These are phyloP conservation scores for Patiria pectinifera DNA, from an alignment of 53 echinoderm and acorn worm species.

Conservation along the genomic window DNA sequence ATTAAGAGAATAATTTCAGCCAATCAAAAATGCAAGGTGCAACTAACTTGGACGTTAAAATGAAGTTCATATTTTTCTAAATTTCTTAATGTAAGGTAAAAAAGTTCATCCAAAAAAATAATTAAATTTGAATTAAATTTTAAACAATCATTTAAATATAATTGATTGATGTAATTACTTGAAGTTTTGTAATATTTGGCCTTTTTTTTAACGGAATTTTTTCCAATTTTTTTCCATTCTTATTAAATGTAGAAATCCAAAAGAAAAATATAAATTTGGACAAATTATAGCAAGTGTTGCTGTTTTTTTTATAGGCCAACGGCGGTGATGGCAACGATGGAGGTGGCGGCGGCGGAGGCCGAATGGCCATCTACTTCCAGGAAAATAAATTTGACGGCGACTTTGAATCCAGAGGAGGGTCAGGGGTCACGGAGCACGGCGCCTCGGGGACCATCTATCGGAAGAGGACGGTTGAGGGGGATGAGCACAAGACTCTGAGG, in stretches of 20 bases:
- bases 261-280: neutral
- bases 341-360: slow-evolving; percentile 84
- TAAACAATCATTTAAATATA: neutral
- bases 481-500: slow-evolving; percentile 66
- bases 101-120: no score
- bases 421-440: slow-evolving; percentile 79
- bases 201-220: no score
- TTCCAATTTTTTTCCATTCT: no score
- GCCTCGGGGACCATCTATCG: slow-evolving; percentile 87
- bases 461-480: slow-evolving; percentile 66
- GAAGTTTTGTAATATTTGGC: neutral
- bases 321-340: slow-evolving; percentile 76
- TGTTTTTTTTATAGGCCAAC: slow-evolving; percentile 58
- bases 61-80: no score
- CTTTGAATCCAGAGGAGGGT: slow-evolving; percentile 77
- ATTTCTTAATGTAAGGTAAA: no score
- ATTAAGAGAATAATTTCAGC: no score
- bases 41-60: no score
- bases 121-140: no score
- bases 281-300: neutral
- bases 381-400: slow-evolving; percentile 68
- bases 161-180: neutral
- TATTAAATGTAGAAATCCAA: neutral
- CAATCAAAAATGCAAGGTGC: no score
- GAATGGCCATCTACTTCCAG: slow-evolving; percentile 78